These are phyloP conservation scores for Lagenorhynchus albirostris DNA, from an alignment of 2,113 vertebrate genomes.

Conservation along the genomic window DNA sequence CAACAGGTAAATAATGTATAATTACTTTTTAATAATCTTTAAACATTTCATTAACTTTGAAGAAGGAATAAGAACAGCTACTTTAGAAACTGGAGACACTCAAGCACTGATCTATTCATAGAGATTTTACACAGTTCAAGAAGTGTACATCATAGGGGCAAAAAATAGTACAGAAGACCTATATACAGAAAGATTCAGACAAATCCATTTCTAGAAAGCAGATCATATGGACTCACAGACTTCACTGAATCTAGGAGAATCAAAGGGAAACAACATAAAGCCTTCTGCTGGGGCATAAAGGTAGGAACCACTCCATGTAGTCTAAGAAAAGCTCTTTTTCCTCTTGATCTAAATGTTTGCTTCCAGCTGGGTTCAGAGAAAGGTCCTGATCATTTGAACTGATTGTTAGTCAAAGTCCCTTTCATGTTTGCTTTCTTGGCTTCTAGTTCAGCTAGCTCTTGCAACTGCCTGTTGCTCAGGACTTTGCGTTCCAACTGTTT, in stretches of 20 bases:
- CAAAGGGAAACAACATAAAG: background rate
- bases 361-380: background rate
- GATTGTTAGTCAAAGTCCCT: slow-evolving; percentile 96
- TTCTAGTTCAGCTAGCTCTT: slow-evolving; percentile 95
- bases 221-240: background rate
- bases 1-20: background rate
- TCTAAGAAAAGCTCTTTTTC: slow-evolving; percentile 4
- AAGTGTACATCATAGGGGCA: slow-evolving; percentile 4
- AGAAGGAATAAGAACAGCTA: slow-evolving; percentile 1
- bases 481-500: slow-evolving; percentile 97
- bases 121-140: background rate
- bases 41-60: slow-evolving; percentile 9
- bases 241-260: background rate
- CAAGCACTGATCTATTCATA: background rate
- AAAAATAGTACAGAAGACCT: slow-evolving; percentile 22
- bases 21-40: background rate
- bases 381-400: slow-evolving; percentile 89
- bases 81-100: background rate
- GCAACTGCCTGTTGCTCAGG: slow-evolving; percentile 95
- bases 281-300: background rate
- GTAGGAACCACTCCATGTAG: background rate
- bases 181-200: background rate
- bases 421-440: slow-evolving; percentile 98
- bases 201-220: slow-evolving; percentile 7
- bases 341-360: background rate